A percentile compares a stretch with the other conserved stretches of the same genome.
Conservation (phyloP, 2,113 vertebrate species). For the Sus scrofa region T2T-Sscrofa CM000830.6:119832001-119832500, state of each 20-base stretch:
- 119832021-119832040: not conserved
- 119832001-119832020: not conserved
- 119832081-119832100: not conserved
- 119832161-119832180: not conserved
- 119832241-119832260: not conserved
- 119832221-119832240: not conserved
- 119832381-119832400: not conserved
- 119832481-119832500: too few relatives aligned
- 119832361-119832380: not conserved
- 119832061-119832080: not conserved
- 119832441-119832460: not conserved
- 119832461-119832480: too few relatives aligned
- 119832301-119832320: not conserved
- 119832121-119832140: not conserved
- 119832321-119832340: not conserved
- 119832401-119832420: not conserved
- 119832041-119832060: not conserved
- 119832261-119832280: not conserved
- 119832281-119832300: not conserved
- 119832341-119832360: not conserved
- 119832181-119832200: not conserved
- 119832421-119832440: conserved; percentile 22
- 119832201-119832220: not conserved
- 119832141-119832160: not conserved
- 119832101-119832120: not conserved